Percentiles rank a stretch among this genome's conserved stretches.
Evolutionary conservation across 2,113 vertebrate genomes (phyloP).

Genomic region (Syrmaticus mikado): DNA sequence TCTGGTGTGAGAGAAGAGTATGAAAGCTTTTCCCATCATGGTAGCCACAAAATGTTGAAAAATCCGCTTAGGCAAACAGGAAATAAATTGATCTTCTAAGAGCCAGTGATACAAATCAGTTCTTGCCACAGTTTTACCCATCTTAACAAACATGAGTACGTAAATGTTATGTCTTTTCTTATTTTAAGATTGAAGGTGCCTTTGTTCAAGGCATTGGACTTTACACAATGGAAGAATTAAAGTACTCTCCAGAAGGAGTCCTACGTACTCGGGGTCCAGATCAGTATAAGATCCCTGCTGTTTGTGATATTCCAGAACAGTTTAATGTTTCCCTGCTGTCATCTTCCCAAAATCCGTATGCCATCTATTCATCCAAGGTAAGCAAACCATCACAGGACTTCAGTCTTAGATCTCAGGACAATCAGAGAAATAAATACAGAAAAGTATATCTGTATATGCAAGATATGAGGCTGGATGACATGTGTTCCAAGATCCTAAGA

Average conservation of each 20-base stretch:
- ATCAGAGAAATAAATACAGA: neutral
- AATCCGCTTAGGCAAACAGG: neutral
- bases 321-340: slow-evolving; percentile 84
- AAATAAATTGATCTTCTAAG: neutral
- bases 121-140: neutral
- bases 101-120: neutral
- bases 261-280: slow-evolving; percentile 83
- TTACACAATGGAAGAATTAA: slow-evolving; percentile 87
- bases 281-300: slow-evolving; percentile 87
- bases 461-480: neutral
- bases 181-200: slow-evolving; percentile 85
- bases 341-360: slow-evolving; percentile 79
- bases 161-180: slow-evolving; percentile 12
- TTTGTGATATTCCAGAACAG: slow-evolving; percentile 85
- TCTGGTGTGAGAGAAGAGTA: neutral
- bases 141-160: neutral
- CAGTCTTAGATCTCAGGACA: neutral
- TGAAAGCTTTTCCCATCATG: neutral
- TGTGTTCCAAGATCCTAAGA: no score
- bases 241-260: slow-evolving; percentile 83
- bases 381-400: neutral
- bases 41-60: neutral
- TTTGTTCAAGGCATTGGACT: slow-evolving; percentile 88
- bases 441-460: neutral
- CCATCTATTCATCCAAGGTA: slow-evolving; percentile 91